Conservation (phyloP, 2,113 vertebrate species). For the Emydura subglobosa region DNA sequence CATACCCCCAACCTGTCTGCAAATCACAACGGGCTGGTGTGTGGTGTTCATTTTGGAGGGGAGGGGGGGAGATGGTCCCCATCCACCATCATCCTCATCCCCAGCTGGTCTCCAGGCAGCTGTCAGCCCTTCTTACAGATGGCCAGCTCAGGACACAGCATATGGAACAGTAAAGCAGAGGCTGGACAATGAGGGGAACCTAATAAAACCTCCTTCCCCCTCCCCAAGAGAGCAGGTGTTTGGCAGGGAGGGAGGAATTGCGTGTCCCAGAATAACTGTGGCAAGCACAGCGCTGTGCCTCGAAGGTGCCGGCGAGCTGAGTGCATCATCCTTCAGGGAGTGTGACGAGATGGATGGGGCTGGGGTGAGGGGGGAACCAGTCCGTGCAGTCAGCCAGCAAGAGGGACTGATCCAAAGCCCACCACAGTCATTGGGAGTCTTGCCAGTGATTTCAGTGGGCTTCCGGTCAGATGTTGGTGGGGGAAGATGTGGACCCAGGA, state of each 20-base stretch:
- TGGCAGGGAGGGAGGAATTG: not conserved
- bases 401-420: not conserved
- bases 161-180: not conserved
- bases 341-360: not conserved
- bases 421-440: not conserved
- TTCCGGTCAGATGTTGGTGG: not conserved
- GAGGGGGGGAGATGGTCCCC: not conserved
- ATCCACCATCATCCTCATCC: not conserved
- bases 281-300: not conserved
- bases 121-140: not conserved
- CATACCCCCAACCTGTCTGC: conserved; percentile 4
- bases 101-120: conserved; percentile 50
- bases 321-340: not conserved
- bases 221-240: conserved; percentile 56
- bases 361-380: not conserved
- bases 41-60: not conserved
- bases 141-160: not conserved
- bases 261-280: not conserved
- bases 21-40: not conserved
- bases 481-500: not conserved
- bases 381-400: not conserved
- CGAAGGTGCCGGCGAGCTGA: not conserved
- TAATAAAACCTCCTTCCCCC: not conserved
- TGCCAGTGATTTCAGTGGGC: not conserved
- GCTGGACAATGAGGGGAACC: conserved; percentile 45